Percentiles rank a stretch among this genome's conserved stretches.
Conservation (phyloP, 2,797 vertebrate species). For the Cryptoblepharus egeriae region DNA sequence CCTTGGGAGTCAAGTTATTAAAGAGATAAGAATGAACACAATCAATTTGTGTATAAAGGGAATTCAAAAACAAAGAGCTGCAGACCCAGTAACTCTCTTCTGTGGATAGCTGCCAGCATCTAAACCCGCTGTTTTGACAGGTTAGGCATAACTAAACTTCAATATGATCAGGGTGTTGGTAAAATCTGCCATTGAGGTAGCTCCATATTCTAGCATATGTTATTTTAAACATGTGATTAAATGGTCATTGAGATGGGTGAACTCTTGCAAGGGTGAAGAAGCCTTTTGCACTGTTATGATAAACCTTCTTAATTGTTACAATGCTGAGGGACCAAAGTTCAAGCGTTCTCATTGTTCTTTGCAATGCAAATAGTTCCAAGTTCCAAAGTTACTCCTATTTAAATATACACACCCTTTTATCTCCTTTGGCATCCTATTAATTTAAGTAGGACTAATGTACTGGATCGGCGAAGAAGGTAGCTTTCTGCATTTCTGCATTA, state of each 20-base stretch:
- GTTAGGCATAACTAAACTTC: too few species aligned
- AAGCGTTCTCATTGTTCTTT: conserved; percentile 38
- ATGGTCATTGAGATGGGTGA: conserved; percentile 15
- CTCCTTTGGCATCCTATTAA: conserved; percentile 19
- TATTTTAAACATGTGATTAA: too few species aligned
- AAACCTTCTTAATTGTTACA: conserved; percentile 36
- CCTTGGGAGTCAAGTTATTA: too few species aligned
- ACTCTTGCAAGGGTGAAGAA: neutral
- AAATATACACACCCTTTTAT: neutral
- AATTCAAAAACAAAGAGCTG: too few species aligned
- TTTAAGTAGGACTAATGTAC: conserved; percentile 1
- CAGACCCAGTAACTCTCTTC: too few species aligned
- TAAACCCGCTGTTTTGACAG: too few species aligned
- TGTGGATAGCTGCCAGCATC: too few species aligned
- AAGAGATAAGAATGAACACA: too few species aligned
- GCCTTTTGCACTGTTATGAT: conserved; percentile 28
- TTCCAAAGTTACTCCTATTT: conserved; percentile 1
- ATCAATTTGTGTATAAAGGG: too few species aligned
- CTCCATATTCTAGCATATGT: too few species aligned
- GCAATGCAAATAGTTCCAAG: conserved; percentile 42
- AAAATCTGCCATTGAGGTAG: too few species aligned
- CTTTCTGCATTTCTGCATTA: conserved; percentile 41
- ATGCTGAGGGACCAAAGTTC: conserved; percentile 46
- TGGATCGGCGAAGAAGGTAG: conserved; percentile 19
- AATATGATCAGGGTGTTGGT: too few species aligned